phyloP scores from a whole-genome alignment of 2,888 invertebrate genomes.

The Philhelius pedissequus region DNA sequence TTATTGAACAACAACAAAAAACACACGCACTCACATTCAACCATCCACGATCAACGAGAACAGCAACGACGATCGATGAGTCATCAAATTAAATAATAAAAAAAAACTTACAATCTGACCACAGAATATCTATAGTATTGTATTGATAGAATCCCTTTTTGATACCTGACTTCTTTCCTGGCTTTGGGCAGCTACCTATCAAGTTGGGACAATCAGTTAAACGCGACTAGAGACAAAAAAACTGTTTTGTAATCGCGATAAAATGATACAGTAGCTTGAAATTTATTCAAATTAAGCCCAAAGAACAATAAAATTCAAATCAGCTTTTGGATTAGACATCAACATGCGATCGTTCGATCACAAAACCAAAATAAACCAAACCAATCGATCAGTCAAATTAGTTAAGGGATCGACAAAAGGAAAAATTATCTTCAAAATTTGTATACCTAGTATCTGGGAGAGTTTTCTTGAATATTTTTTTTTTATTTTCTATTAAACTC shows the following conservation, averaged over 20 bases:
- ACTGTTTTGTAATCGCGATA: slow-evolving; percentile 6
- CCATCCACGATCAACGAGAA: slow-evolving; percentile 2
- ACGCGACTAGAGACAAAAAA: neutral
- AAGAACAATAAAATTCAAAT: slow-evolving; percentile 39
- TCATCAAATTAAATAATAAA: slow-evolving; percentile 40
- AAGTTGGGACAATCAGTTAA: slow-evolving; percentile 44
- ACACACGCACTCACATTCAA: slow-evolving; percentile 11
- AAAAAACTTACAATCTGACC: slow-evolving; percentile 23
- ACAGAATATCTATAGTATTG: neutral
- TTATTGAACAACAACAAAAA: neutral
- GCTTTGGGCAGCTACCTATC: slow-evolving; percentile 13
- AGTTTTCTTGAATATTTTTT: neutral
- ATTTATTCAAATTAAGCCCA: slow-evolving; percentile 40
- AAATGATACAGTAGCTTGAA: slow-evolving; percentile 42
- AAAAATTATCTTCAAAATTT: slow-evolving; percentile 11
- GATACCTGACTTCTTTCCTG: neutral
- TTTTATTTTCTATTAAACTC: slow-evolving; percentile 27
- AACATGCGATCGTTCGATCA: slow-evolving; percentile 30
- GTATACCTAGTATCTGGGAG: neutral
- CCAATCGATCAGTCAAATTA: slow-evolving; percentile 40
- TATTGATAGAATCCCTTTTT: neutral
- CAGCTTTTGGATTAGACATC: slow-evolving; percentile 36
- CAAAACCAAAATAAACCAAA: slow-evolving; percentile 5
- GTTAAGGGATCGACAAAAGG: neutral
- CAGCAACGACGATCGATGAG: slow-evolving; percentile 31